Base-by-base conservation (phyloP, 1,140 invertebrate species). In the Rhynchophorus ferrugineus region DNA sequence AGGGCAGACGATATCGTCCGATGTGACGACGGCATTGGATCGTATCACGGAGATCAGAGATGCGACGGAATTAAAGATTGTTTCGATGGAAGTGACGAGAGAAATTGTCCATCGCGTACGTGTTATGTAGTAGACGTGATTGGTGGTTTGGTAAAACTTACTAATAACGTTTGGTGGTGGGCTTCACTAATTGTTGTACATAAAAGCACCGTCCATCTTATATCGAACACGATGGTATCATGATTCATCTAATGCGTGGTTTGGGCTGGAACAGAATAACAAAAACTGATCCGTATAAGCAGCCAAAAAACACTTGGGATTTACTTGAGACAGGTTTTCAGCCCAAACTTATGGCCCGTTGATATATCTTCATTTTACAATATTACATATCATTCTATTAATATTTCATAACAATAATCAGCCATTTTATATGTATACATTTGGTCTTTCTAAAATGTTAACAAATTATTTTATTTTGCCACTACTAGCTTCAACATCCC, bases 41-140 rank as follows among this genome's bases (percentile, higher is more conserved):
- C 55, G 33, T 75, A 78, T 58, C 78, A 77, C 58, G 64, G 71
- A n/a, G 75, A 72, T 51, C 72, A 78, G 59, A 54, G 58, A 21
- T 82, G 79, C 62, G 80, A 83, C 65, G 75, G 75, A 21, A 61
- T 47, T 2, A 17, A 17, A 1, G 74, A 83, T 61, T 84, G 82
- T 67, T 68, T 71, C 2, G 74, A 80, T 61, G 73, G 74, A 13
- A 67, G 68, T 34, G 79, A 81, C 64, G 78, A 79, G 63, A 42
- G 56, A 8, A 56, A 71, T 49, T 85, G 83, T 58, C 41, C 57
- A 16, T 13, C 42, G 11, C 39, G 50, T 52, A 52, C 34, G 50
- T 52, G 20, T 14, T 22, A n/a, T 43, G 21, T 43, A 7, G 13
- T 44, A 6, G 43, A 24, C 16, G 13, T 33, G 22, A 18, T 7